A percentile compares a stretch with the other conserved stretches of the same genome.
These are phyloP conservation scores for Mylabris sibirica DNA, from an alignment of 2,888 invertebrate species.

Conservation along the genomic window DNA sequence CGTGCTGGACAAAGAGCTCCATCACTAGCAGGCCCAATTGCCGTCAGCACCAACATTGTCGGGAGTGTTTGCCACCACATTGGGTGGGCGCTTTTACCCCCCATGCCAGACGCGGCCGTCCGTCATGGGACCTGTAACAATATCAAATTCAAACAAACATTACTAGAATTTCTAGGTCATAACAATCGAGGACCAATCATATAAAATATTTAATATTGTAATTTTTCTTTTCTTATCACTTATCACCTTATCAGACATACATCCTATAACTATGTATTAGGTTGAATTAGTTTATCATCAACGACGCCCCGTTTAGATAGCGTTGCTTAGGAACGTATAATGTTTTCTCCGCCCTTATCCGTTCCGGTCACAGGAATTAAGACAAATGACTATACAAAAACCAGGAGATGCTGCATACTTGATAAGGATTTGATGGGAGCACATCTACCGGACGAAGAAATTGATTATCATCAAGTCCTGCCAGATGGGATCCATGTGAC, in stretches of 20 bases:
- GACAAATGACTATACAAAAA: slow-evolving; percentile 50
- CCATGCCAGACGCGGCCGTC: slow-evolving; percentile 58
- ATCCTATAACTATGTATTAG: not conserved
- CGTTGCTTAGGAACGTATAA: slow-evolving; percentile 44
- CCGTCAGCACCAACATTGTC: slow-evolving; percentile 63
- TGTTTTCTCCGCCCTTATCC: slow-evolving; percentile 42
- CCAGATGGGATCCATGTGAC: slow-evolving; percentile 30
- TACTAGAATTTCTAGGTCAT: not conserved
- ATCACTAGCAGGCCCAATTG: slow-evolving; percentile 52
- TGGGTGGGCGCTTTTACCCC: slow-evolving; percentile 58
- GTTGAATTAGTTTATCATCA: slow-evolving; percentile 30
- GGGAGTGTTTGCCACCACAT: slow-evolving; percentile 59
- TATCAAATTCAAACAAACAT: slow-evolving; percentile 6
- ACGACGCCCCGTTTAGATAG: slow-evolving; percentile 35
- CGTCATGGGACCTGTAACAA: slow-evolving; percentile 59
- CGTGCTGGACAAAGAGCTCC: slow-evolving; percentile 73
- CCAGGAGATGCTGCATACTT: slow-evolving; percentile 49
- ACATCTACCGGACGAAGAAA: slow-evolving; percentile 42
- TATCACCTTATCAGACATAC: no score
- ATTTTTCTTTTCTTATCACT: no score
- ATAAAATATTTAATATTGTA: not conserved
- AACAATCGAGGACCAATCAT: not conserved
- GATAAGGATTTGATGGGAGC: slow-evolving; percentile 49
- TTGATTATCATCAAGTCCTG: slow-evolving; percentile 41
- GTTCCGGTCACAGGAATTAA: slow-evolving; percentile 47